These are phyloP conservation scores for Brachyhypopomus occidentalis DNA, from an alignment of 2,113 vertebrate genomes.

Conservation along the genomic window DNA sequence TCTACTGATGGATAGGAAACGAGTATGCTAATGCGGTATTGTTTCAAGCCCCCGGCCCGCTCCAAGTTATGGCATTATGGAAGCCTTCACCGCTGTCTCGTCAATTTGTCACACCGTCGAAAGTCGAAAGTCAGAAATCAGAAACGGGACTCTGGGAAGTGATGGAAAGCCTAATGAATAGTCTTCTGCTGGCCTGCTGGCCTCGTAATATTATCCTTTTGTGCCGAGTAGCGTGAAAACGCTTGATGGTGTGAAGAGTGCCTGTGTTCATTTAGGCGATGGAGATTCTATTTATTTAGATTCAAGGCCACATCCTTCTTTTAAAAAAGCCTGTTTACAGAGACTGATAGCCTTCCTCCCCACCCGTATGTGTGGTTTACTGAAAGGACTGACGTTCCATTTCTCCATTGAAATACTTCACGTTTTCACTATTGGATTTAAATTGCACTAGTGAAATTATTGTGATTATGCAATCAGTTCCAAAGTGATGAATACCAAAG, in stretches of 20 bases:
- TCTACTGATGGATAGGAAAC: constrained; percentile 60
- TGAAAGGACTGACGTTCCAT: background rate
- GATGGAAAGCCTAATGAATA: constrained; percentile 9
- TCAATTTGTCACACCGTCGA: constrained; percentile 62
- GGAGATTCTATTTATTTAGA: constrained; percentile 2
- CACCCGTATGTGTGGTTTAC: background rate
- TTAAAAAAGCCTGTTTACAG: background rate
- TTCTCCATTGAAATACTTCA: background rate
- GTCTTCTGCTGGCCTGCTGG: background rate
- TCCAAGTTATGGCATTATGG: constrained; percentile 62
- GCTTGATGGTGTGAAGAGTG: background rate
- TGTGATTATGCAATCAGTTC: constrained; percentile 21
- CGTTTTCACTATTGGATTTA: constrained; percentile 14
- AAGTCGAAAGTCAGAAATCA: constrained; percentile 51
- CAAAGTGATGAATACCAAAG: background rate
- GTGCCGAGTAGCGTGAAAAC: background rate
- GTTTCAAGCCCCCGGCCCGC: constrained; percentile 62
- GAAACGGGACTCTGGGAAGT: background rate
- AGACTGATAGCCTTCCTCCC: background rate
- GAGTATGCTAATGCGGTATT: constrained; percentile 68
- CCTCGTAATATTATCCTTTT: background rate
- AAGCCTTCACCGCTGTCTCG: constrained; percentile 56
- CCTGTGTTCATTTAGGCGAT: background rate
- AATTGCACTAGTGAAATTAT: constrained; percentile 12
- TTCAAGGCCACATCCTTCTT: background rate